phyloP scores from a whole-genome alignment of 2,113 vertebrate species.

The Entomyzon cyanotis region DNA sequence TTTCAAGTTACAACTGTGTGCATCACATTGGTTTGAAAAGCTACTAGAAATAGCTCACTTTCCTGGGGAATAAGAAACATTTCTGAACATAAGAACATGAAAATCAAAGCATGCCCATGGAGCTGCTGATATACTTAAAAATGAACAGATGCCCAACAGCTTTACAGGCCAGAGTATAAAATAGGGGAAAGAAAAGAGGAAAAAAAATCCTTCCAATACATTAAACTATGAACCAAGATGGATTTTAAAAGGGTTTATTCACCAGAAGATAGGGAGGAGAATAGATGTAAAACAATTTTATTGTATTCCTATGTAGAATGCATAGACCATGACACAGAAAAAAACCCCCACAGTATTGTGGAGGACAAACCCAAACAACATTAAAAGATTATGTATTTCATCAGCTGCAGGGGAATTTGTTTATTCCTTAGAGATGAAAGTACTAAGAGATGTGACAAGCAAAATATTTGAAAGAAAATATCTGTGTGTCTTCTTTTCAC shows the following conservation, averaged over 20 bases:
- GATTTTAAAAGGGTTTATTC: not conserved
- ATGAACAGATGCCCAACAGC: not conserved
- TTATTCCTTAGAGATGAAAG: not conserved
- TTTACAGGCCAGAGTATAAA: not conserved
- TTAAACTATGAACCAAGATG: not conserved
- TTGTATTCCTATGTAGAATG: not conserved
- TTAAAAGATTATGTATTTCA: not conserved
- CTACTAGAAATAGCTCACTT: not conserved
- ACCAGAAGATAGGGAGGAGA: not conserved
- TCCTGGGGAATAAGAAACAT: not conserved
- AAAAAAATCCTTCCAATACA: not conserved
- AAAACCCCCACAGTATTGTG: not conserved
- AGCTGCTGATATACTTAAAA: not conserved
- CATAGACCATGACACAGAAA: not conserved
- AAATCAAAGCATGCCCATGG: not conserved
- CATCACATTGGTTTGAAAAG: not conserved
- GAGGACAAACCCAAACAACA: not conserved
- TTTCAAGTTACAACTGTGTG: not conserved
- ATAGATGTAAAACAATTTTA: not conserved
- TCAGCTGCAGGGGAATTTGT: not conserved
- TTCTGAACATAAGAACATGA: not conserved
- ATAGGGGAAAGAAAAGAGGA: not conserved
- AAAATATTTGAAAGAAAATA: not conserved
- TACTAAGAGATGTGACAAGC: not conserved
- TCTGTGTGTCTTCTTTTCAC: not conserved